Evolutionary conservation across 2,113 vertebrate genomes (phyloP), one percentile per base, ranked within the genome.

Genomic region (Dryoscopus gambensis): DNA sequence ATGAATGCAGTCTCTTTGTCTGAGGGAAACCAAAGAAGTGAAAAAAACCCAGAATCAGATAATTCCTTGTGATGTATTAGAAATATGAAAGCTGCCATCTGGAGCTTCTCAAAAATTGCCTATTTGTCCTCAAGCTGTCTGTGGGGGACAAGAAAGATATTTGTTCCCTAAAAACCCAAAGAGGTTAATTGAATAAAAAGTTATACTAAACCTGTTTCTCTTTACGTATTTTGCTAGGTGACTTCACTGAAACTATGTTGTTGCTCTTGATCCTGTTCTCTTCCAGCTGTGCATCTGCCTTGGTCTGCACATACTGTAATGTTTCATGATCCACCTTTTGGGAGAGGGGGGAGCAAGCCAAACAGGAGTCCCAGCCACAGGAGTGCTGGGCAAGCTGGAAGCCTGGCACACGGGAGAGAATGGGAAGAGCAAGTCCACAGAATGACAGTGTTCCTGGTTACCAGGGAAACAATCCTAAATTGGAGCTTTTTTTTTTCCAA

Each of bases 391-490:
- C 87, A 94, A 57, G 82, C 82, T 94, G 92, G 84, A 76, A 93
- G 46, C 65, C 79, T 93, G 79, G 50, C 80, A 84, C 76, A 63
- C 0, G 0, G 44, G 30, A 71, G 68, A 92, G 94, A 93, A 93
- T 0, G 6, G 67, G 55, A 95, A 90, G 86, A 97, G 87, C 39
- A 90, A 88, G 90, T 92, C 92, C 94, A 95, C 33, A 80, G 94
- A 92, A 95, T 92, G 73, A 95, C 75, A 90, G 83, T 97, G 94
- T 90, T 93, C 89, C 76, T 95, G 76, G 96, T 97, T 97, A 95
- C 96, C 93, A 96, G 68, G 96, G 96, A 93, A 97, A 97, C 96
- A 97, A 47, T 92, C 52, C 69, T 92, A 92, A 90, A 92, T 57
- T 83, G 71, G 55, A 93, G n/a, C 35, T 10, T 64, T 89, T 89